Evolutionary conservation across 2,888 invertebrate species (phyloP), one percentile per base, ranked within the genome.

Genomic region (Ramazzottius varieornatus): DNA sequence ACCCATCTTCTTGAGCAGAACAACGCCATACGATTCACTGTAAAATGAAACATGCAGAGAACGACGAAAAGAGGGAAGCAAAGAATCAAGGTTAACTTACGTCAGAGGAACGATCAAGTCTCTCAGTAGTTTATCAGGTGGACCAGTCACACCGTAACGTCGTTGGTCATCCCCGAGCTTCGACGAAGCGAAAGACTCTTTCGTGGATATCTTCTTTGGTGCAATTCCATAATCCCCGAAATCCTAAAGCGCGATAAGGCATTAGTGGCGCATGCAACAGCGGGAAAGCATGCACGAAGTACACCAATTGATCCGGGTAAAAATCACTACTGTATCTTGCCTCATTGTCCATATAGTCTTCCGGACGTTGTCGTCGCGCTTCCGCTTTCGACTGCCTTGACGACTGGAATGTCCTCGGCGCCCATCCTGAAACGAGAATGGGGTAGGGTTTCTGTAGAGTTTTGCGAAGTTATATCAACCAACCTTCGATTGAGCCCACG

Each of bases 311-410:
- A n/a, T n/a, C n/a, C n/a, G n/a, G n/a, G n/a, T n/a, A n/a, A n/a
- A n/a, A n/a, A n/a, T n/a, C n/a, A n/a, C n/a, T n/a, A n/a, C n/a
- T n/a, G n/a, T n/a, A n/a, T n/a, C 67, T 66, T 70, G 82, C 82
- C 76, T 98, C 98, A 16, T 89, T 88, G 75, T 98, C 98, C 98
- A 98, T 98, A 73, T 87, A 98, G 78, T 96, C 93, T 75, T 90
- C 86, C 0, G 92, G 87, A 69, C 80, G 81, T 74, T 86, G 86
- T 46, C 80, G 72, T 34, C 68, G 69, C 8, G 76, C 71, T 13
- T 73, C 75, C 0, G 82, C 81, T 70, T 85, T 86, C 66, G 85
- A 86, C 1, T 76, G 76, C 8, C 92, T 80, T 0, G 91, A 88
- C 67, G 96, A 96, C 72, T 87, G 86, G 74, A 94, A 98, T 24